Percentiles rank a stretch among this genome's conserved stretches.
These are phyloP conservation scores for Sapajus apella DNA, from an alignment of 2,113 vertebrate species.

Conservation along the genomic window DNA sequence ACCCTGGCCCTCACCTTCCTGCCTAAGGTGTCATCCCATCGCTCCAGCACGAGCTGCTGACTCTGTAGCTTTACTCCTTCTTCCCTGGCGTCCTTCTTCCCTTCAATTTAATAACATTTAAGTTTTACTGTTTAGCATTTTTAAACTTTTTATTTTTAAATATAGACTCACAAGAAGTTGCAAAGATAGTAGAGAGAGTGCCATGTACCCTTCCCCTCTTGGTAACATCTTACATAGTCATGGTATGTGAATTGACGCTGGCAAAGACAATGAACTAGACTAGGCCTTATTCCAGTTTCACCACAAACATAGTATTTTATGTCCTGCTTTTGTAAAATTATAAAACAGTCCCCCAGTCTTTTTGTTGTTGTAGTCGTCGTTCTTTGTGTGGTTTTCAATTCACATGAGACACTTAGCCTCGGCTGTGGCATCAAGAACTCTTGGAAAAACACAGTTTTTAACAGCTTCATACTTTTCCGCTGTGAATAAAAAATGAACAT, in stretches of 20 bases:
- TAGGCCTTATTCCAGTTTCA: neutral
- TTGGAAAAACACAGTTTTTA: neutral
- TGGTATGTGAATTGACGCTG: fast-evolving
- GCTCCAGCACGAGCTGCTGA: fast-evolving
- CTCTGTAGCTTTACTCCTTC: fast-evolving
- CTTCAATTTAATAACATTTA: neutral
- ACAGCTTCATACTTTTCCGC: neutral
- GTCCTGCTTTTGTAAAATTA: neutral
- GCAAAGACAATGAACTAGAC: fast-evolving
- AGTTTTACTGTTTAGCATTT: neutral
- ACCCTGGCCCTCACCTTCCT: neutral
- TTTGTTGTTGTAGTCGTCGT: too few relatives aligned
- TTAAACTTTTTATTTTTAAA: neutral
- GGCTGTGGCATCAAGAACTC: neutral
- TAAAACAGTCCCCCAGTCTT: fast-evolving
- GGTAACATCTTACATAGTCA: fast-evolving
- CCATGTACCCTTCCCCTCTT: fast-evolving
- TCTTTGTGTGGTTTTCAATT: neutral
- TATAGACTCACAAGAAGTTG: neutral
- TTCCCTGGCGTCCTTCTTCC: neutral
- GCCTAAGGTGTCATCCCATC: fast-evolving
- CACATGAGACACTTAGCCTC: neutral
- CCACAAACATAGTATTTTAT: fast-evolving
- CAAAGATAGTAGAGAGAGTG: neutral
- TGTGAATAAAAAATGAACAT: neutral